Evolutionary conservation across 2,888 invertebrate genomes (phyloP).

Genomic region (Chloroclystis v-ata): DNA sequence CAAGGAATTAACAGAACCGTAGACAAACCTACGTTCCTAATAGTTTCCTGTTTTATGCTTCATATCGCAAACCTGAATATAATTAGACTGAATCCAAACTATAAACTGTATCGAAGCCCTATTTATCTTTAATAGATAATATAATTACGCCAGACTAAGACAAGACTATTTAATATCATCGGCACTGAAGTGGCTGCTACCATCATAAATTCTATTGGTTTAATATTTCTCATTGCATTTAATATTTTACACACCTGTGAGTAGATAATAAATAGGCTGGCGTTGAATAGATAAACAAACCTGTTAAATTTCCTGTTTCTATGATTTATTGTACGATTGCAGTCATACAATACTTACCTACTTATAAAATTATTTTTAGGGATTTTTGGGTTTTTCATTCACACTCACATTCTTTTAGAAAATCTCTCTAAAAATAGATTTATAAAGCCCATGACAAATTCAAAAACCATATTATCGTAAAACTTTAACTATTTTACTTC

Average conservation of each 20-base stretch:
- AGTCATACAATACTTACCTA: no score
- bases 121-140: constrained; percentile 9
- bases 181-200: constrained; percentile 7
- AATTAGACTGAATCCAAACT: constrained; percentile 46
- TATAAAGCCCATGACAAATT: no score
- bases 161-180: not conserved
- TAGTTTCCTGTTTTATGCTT: constrained; percentile 28
- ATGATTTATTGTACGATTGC: not conserved
- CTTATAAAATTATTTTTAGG: no score
- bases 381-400: no score
- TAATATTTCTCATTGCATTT: not conserved
- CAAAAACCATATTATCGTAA: no score
- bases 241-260: no score
- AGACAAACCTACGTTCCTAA: not conserved
- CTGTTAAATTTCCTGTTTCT: not conserved
- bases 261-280: no score
- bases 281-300: not conserved
- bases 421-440: no score
- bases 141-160: constrained; percentile 5
- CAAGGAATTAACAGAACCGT: no score
- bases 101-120: constrained; percentile 17
- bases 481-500: no score
- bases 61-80: constrained; percentile 44
- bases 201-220: not conserved
- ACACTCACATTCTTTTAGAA: no score